Percentiles rank a stretch among this genome's conserved stretches.
Evolutionary conservation across 92 coral and sea anemone species (phyloP).

Genomic region (Phymanthus crucifer): DNA sequence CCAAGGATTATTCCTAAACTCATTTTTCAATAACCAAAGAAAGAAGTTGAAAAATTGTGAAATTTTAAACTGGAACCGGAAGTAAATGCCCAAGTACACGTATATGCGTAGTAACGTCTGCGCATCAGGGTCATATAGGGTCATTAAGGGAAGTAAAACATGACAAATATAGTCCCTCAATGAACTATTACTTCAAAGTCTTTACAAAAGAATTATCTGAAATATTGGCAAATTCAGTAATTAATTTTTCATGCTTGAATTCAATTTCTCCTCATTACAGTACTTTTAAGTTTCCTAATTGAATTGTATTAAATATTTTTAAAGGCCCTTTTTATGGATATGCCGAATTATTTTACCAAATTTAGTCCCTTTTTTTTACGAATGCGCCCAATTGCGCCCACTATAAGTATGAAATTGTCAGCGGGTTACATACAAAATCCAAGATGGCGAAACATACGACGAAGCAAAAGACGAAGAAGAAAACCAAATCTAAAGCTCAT

Average conservation of each 20-base stretch:
- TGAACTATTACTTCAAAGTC: not conserved
- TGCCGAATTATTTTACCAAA: not conserved
- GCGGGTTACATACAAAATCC: conserved; percentile 40
- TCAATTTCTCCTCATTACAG: not conserved
- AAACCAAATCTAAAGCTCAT: conserved; percentile 28
- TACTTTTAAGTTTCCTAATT: too few relatives aligned
- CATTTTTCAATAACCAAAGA: conserved; percentile 39
- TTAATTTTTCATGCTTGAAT: not conserved
- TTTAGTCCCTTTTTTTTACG: not conserved
- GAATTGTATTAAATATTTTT: not conserved
- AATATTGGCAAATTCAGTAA: not conserved
- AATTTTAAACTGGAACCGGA: conserved; percentile 27
- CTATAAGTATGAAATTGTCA: conserved; percentile 9
- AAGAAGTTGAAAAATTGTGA: not conserved
- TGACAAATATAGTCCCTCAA: not conserved
- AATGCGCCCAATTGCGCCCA: not conserved
- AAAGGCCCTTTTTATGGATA: not conserved
- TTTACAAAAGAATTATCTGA: not conserved
- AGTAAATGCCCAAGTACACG: conserved; percentile 55
- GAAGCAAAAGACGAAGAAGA: conserved; percentile 46
- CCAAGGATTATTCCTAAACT: conserved; percentile 89
- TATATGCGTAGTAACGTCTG: conserved; percentile 82
- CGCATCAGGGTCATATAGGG: conserved; percentile 41
- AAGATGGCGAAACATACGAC: conserved; percentile 78
- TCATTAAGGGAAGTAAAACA: not conserved